A percentile compares a stretch with the other conserved stretches of the same genome.
phyloP scores from a whole-genome alignment of 2,797 vertebrate genomes.

The Onychomys torridus region DNA sequence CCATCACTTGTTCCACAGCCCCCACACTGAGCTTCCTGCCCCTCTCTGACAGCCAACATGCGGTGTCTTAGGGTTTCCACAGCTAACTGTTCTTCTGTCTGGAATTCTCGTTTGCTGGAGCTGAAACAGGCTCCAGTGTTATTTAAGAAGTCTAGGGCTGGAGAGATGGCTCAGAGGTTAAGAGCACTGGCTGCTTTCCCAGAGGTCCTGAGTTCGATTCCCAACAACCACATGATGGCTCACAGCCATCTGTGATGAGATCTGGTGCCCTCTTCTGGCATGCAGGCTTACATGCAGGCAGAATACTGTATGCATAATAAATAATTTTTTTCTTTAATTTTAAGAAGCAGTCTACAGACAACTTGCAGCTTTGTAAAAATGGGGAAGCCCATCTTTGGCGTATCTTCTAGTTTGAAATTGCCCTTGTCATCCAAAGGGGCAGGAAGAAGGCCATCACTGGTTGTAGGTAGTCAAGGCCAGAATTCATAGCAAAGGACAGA shows the following conservation, averaged over 20 bases:
- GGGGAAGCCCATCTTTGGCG: background rate
- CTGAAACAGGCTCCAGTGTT: background rate
- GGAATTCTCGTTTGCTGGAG: conserved; percentile 28
- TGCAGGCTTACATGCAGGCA: background rate
- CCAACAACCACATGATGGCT: background rate
- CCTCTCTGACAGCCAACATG: background rate
- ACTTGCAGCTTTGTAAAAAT: background rate
- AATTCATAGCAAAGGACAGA: conserved; percentile 35
- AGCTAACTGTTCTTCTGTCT: background rate
- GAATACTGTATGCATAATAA: background rate
- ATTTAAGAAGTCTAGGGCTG: background rate
- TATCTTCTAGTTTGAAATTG: conserved; percentile 19
- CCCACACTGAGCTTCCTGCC: background rate
- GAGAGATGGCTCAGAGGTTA: background rate
- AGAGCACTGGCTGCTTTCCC: background rate
- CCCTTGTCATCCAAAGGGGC: background rate
- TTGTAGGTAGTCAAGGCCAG: background rate
- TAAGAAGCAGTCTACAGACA: background rate
- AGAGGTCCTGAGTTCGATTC: background rate
- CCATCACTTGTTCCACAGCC: background rate
- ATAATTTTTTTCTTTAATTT: no score
- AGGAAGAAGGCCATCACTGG: background rate
- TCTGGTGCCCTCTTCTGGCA: background rate
- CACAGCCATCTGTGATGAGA: background rate
- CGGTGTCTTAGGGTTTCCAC: background rate